Base-by-base conservation (phyloP, 2,888 invertebrate genomes). In the Lepidocyrtinus sp. region DNA sequence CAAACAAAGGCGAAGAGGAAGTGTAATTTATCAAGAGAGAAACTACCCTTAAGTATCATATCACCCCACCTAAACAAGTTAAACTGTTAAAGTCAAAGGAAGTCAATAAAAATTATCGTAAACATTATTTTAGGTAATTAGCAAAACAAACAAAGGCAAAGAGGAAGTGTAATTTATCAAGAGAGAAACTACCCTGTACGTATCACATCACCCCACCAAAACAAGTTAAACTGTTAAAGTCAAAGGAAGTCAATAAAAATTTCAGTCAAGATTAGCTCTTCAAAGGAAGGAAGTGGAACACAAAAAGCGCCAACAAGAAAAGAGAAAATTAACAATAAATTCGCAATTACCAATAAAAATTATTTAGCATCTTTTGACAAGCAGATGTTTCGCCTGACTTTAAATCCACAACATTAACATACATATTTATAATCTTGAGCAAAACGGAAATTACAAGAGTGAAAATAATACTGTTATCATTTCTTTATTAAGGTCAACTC, bases 401-500 rank as follows among this genome's bases (percentile, higher is more conserved):
- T 68, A 68, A 68, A 46, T 46, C 17, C 50, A 46, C 46, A 22
- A 24, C n/a, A 22, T 1, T n/a, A 2, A 50, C 50, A 24, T 17
- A 68, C 21, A 45, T 45, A 22, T 21, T 21, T 24, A 2, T 22
- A 15, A 24, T 22, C 63, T 72, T n/a, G n/a, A n/a, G 36, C 25
- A 62, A 55, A n/a, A 63, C 55, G 21, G 61, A 36, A 36, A 36
- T 12, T 7, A 12, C 36, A 36, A 36, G 36, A 36, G 36, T 36
- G 36, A 36, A 36, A 36, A 5, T 7, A 12, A 36, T 36, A 36
- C 12, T 36, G 5, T 36, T n/a, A n/a, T n/a, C n/a, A n/a, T 36
- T 36, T 36, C 5, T 61, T 67, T 65, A 74, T 68, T 75, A 75
- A 75, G 75, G 67, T 68, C 67, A 73, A 15, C n/a, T 26, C 5